A percentile compares a stretch with the other conserved stretches of the same genome.
These are phyloP conservation scores for Ips typographus DNA, from an alignment of 1,140 invertebrate species.

Conservation along the genomic window DNA sequence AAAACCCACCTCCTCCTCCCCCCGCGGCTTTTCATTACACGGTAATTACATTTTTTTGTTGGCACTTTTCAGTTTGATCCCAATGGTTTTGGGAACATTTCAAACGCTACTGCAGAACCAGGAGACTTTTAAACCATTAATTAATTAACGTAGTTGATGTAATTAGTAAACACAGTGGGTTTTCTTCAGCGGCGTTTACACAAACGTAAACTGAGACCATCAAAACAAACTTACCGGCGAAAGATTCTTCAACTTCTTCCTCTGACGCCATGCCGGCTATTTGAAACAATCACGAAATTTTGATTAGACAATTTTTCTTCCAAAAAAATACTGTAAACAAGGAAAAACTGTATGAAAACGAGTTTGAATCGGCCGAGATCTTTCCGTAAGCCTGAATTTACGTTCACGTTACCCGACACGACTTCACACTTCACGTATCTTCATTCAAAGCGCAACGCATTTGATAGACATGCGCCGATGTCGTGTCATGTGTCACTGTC, in stretches of 20 bases:
- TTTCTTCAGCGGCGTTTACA: slow-evolving; percentile 38
- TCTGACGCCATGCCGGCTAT: slow-evolving; percentile 68
- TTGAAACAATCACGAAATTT: not conserved
- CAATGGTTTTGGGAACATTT: not conserved
- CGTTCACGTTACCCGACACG: too few relatives aligned
- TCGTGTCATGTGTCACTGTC: too few relatives aligned
- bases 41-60: slow-evolving; percentile 40
- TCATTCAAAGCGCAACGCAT: too few relatives aligned
- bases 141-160: slow-evolving; percentile 9
- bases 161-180: slow-evolving; percentile 32
- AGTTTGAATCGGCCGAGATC: too few relatives aligned
- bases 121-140: not conserved
- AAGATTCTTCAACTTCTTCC: slow-evolving; percentile 75
- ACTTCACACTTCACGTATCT: too few relatives aligned
- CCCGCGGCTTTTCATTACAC: slow-evolving; percentile 18
- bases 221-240: slow-evolving; percentile 67
- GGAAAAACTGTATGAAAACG: too few relatives aligned
- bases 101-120: not conserved
- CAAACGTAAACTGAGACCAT: slow-evolving; percentile 28
- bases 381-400: too few relatives aligned
- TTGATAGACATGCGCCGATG: too few relatives aligned
- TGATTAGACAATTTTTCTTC: too few relatives aligned
- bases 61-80: too few relatives aligned
- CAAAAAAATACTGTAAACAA: too few relatives aligned
- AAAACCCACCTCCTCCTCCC: slow-evolving; percentile 48